Base-by-base conservation (phyloP, 2,888 invertebrate genomes). In the Yponomeuta sedellus region DNA sequence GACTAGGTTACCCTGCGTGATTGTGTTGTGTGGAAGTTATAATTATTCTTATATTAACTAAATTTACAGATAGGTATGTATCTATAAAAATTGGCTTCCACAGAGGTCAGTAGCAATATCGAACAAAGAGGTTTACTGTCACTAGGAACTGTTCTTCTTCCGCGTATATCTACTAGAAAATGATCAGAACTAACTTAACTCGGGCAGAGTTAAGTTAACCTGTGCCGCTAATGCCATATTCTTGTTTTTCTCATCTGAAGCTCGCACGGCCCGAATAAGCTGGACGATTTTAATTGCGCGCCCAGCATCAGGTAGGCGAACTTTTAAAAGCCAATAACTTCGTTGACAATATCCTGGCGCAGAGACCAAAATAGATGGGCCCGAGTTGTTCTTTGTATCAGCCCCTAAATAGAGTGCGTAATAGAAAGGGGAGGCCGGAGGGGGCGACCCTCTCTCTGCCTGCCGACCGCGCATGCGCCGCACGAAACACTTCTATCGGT, bases 321-420 rank as follows among this genome's bases (percentile, higher is more conserved):
- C 19, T 22, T 22, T 58, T 58, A 22, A 58, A 58, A 22, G 58
- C 58, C 19, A 22, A 19, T 58, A 58, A 22, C 58, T 22, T 58
- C 20, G 20, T 58, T 22, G 22, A 10, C 58, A 85, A 85, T 87
- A 88, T 88, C 84, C 85, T 78, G 77, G 78, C 80, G 78, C 78
- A 74, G 44, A 82, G 83, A 87, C 88, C 83, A 86, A 91, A 90
- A 90, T 90, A 90, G 89, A 90, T 84, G 84, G 83, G 82, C 77
- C 77, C 11, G 81, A 86, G 81, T 82, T 80, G 85, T 80, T 88
- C 88, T 86, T 86, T 87, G 88, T 86, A 85, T 80, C 88, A 81
- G 73, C 86, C 90, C 88, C 88, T 88, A 89, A 89, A 90, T 88
- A 88, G 85, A 89, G 89, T 88, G 86, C 86, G 88, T 88, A 88